phyloP scores from a whole-genome alignment of 2,113 vertebrate genomes.

The Tapirus terrestris region DNA sequence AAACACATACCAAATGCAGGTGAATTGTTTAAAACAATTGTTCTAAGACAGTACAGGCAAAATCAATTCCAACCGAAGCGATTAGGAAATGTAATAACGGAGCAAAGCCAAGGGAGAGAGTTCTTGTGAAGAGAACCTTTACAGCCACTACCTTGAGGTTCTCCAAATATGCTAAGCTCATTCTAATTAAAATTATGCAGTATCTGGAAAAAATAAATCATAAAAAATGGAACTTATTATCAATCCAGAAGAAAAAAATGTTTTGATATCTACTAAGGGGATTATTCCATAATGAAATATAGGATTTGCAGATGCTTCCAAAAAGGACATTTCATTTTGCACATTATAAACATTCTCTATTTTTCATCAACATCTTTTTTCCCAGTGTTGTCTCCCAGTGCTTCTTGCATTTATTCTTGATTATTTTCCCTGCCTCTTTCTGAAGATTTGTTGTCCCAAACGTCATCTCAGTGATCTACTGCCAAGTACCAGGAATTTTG shows the following conservation, averaged over 20 bases:
- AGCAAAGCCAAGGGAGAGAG: neutral
- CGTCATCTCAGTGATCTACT: neutral
- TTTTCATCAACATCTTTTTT: neutral
- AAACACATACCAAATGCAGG: neutral
- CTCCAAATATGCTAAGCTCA: neutral
- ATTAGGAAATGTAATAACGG: neutral
- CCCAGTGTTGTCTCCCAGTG: neutral
- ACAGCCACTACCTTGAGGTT: neutral
- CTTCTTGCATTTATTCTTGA: neutral
- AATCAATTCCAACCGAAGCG: neutral
- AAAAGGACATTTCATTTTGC: neutral
- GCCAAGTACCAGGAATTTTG: neutral
- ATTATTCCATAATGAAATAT: neutral
- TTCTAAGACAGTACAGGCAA: neutral
- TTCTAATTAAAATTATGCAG: slow-evolving; percentile 48
- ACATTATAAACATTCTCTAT: neutral
- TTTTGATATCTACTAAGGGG: neutral
- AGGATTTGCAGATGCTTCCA: neutral
- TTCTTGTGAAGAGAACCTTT: neutral
- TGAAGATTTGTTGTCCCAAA: slow-evolving; percentile 30
- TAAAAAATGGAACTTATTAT: slow-evolving; percentile 3
- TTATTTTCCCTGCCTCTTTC: neutral
- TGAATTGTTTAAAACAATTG: neutral
- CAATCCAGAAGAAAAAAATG: neutral
- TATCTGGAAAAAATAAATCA: neutral